Evolutionary conservation across 2,888 invertebrate genomes (phyloP), one percentile per base, ranked within the genome.

Genomic region (Laspeyria flexula): DNA sequence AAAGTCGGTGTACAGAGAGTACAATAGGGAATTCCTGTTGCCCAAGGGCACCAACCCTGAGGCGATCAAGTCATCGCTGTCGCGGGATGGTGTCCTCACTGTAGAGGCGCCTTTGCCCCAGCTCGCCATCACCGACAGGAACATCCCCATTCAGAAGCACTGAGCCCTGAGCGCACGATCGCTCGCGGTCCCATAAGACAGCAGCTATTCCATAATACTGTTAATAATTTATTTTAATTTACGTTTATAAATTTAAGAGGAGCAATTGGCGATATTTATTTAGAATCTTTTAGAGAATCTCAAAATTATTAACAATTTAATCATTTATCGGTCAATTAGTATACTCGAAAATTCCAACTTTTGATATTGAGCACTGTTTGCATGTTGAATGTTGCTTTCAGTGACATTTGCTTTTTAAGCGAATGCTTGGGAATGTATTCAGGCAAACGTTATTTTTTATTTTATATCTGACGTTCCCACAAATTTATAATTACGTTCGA

Each of bases 21-120:
- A 99, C 95, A 99, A 99, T 91, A 95, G 98, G 68, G 99, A 99
- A 92, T 99, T 99, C 94, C 94, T 99, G 85, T 93, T 99, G 85
- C 99, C 99, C 4, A 97, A 98, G 88, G 99, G 99, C 74, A 98
- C 99, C 53, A 98, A 99, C 90, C 98, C 99, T 0, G 99, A 99
- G 92, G 95, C 95, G 65, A 98, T 99, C 91, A 97, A 97, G 87
- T 99, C 98, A 23, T 98, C 98, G 37, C 93, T 99, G 81, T 98
- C 98, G 83, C 97, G 98, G 86, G 98, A 99, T 83, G 99, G 99
- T 34, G 97, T 99, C 23, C 94, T 99, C 57, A 98, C 99, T 27
- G 99, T 99, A 39, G 98, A 99, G 85, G 99, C 99, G 16, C 99
- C 99, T 1, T 93, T 99, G 81, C 99, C 99, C 23, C 96, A 97